phyloP scores from a whole-genome alignment of 2,888 invertebrate genomes.

The Pheosia gnoma region DNA sequence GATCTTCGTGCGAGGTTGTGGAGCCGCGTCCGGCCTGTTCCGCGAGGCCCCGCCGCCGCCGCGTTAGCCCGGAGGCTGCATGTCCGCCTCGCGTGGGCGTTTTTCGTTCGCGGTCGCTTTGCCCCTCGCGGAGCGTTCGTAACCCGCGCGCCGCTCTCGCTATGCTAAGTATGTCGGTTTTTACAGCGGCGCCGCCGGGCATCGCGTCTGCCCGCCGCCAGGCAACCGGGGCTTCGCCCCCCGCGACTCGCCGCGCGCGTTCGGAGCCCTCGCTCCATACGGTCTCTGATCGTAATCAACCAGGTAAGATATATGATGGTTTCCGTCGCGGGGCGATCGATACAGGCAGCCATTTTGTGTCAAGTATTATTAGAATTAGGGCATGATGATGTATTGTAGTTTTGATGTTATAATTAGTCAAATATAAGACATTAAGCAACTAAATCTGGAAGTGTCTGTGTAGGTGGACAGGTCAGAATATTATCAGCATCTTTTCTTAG shows the following conservation, averaged over 20 bases:
- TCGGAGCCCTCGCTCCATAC: conserved; percentile 79
- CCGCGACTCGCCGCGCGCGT: conserved; percentile 77
- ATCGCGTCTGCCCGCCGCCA: conserved; percentile 73
- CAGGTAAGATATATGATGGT: conserved; percentile 73
- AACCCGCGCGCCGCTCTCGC: conserved; percentile 72
- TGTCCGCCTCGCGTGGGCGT: conserved; percentile 73
- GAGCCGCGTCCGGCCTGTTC: conserved; percentile 66
- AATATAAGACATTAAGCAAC: background rate
- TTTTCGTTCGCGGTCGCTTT: conserved; percentile 66
- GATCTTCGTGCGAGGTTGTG: conserved; percentile 36
- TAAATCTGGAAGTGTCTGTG: too few species aligned
- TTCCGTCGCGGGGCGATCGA: conserved; percentile 67
- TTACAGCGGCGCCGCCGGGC: conserved; percentile 78
- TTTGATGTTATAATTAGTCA: background rate
- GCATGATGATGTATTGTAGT: conserved; percentile 15
- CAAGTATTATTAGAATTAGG: conserved; percentile 44
- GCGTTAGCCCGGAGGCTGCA: conserved; percentile 78
- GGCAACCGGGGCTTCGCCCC: conserved; percentile 67
- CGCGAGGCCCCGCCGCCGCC: conserved; percentile 76
- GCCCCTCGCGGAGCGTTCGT: conserved; percentile 71
- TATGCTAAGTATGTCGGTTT: conserved; percentile 77
- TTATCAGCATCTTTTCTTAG: too few species aligned
- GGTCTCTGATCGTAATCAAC: conserved; percentile 58
- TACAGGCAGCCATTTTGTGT: conserved; percentile 72
- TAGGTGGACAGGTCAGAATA: too few species aligned